Conservation (phyloP, 1,140 invertebrate genomes). For the Arion vulgaris region DNA sequence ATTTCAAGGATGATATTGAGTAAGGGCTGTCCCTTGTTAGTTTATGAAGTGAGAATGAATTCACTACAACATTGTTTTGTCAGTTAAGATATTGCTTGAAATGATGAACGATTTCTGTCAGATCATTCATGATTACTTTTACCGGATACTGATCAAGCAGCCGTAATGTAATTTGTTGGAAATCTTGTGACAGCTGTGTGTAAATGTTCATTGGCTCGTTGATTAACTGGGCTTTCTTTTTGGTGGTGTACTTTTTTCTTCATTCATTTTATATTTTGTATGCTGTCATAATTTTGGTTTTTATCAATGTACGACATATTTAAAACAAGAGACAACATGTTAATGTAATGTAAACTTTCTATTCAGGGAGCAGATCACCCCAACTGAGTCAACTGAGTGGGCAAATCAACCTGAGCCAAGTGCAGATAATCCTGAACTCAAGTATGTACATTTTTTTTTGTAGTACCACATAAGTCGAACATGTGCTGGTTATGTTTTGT, state of each 20-base stretch:
- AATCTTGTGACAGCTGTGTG: background rate
- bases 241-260: too few species aligned
- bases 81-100: slow-evolving; percentile 18
- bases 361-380: slow-evolving; percentile 28
- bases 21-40: slow-evolving; percentile 35
- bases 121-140: slow-evolving; percentile 29
- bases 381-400: slow-evolving; percentile 58
- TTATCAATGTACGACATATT: too few species aligned
- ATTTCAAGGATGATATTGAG: slow-evolving; percentile 85
- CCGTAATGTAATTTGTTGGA: background rate
- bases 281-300: too few species aligned
- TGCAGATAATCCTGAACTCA: slow-evolving; percentile 65
- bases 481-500: too few species aligned
- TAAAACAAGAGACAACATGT: too few species aligned
- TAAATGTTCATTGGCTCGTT: background rate
- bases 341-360: too few species aligned
- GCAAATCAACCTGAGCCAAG: slow-evolving; percentile 53
- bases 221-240: background rate
- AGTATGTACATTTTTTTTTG: slow-evolving; percentile 57
- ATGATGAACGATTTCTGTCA: slow-evolving; percentile 33
- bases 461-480: too few species aligned
- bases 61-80: background rate
- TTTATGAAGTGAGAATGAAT: background rate
- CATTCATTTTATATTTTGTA: too few species aligned
- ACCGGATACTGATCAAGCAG: slow-evolving; percentile 44